These are phyloP conservation scores for Metalampra italica DNA, from an alignment of 2,888 invertebrate species.

Conservation along the genomic window DNA sequence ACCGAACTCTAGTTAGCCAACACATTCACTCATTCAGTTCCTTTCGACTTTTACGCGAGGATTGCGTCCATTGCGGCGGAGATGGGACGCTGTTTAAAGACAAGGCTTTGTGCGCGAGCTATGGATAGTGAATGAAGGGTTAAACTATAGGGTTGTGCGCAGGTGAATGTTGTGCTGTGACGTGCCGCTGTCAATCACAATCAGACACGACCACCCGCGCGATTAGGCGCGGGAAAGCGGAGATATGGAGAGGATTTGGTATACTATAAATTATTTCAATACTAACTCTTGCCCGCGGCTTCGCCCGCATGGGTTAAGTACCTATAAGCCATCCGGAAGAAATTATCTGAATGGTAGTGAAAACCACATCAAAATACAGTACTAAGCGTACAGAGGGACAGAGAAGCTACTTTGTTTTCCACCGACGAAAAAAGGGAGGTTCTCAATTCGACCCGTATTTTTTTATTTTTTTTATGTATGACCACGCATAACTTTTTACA, in stretches of 20 bases:
- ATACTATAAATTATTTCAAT: slow-evolving; percentile 28
- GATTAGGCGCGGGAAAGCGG: slow-evolving; percentile 51
- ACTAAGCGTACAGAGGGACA: too few relatives aligned
- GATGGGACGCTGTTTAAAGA: neutral
- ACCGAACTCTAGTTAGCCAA: slow-evolving; percentile 32
- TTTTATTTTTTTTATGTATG: too few relatives aligned
- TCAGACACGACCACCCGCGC: slow-evolving; percentile 73
- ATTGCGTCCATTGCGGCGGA: slow-evolving; percentile 22
- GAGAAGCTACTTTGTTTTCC: too few relatives aligned
- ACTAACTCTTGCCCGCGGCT: too few relatives aligned
- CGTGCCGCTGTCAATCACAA: slow-evolving; percentile 73
- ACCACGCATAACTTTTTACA: too few relatives aligned
- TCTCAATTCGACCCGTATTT: too few relatives aligned
- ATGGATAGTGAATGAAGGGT: slow-evolving; percentile 23
- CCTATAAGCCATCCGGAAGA: too few relatives aligned
- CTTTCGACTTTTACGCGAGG: slow-evolving; percentile 11
- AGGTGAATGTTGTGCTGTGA: slow-evolving; percentile 33
- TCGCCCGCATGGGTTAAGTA: too few relatives aligned
- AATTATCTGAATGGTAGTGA: too few relatives aligned
- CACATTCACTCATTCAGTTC: slow-evolving; percentile 2
- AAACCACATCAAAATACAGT: too few relatives aligned
- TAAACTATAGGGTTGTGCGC: slow-evolving; percentile 17
- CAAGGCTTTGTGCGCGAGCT: slow-evolving; percentile 9
- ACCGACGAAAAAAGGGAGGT: too few relatives aligned
- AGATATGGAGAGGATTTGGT: slow-evolving; percentile 3